A percentile compares a stretch with the other conserved stretches of the same genome.
phyloP scores from a whole-genome alignment of 2,113 vertebrate species.

The Merops nubicus region DNA sequence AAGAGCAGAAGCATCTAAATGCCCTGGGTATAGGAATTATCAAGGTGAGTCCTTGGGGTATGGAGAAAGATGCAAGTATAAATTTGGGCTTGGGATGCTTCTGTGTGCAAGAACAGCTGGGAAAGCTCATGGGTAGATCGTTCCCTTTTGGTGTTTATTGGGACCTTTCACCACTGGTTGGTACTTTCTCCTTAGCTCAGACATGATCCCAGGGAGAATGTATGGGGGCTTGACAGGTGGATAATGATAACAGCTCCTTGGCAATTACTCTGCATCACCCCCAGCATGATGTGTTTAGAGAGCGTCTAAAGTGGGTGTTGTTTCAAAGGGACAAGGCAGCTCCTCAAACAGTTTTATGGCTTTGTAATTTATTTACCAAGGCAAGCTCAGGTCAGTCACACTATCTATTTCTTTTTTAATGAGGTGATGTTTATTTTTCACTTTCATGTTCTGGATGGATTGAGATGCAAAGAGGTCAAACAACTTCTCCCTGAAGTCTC shows the following conservation, averaged over 20 bases:
- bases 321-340: conserved; percentile 29
- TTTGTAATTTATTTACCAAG: conserved; percentile 67
- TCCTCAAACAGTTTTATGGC: conserved; percentile 28
- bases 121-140: background rate
- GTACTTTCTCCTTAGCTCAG: conserved; percentile 21
- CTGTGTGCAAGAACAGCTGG: background rate
- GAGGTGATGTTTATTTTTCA: conserved; percentile 54
- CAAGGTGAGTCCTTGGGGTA: background rate
- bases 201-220: background rate
- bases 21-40: background rate
- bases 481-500: background rate
- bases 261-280: background rate
- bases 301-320: background rate
- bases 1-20: background rate
- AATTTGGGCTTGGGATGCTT: background rate
- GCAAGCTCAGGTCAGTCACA: conserved; percentile 46
- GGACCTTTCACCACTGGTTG: background rate
- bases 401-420: conserved; percentile 58
- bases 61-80: background rate
- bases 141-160: background rate
- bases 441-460: conserved; percentile 45
- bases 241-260: background rate
- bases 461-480: conserved; percentile 49
- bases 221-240: background rate
- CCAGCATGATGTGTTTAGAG: background rate